Evolutionary conservation across 2,888 invertebrate genomes (phyloP).

Genomic region (Andrena marginata): DNA sequence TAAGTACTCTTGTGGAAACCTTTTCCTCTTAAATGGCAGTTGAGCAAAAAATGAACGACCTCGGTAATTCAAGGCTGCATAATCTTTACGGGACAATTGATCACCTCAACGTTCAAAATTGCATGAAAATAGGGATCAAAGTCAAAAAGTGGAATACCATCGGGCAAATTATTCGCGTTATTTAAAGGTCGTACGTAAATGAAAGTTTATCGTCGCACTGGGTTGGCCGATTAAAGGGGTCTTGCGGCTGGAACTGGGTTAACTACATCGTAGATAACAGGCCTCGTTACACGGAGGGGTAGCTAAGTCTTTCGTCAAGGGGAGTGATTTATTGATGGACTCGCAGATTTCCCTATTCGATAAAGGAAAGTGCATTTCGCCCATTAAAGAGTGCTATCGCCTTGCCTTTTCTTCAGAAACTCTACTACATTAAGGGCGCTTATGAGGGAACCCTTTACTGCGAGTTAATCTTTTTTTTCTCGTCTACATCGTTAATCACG

Average conservation of each 20-base stretch:
- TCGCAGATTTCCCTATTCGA: slow-evolving; percentile 48
- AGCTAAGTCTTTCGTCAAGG: slow-evolving; percentile 51
- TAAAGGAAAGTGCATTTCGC: slow-evolving; percentile 51
- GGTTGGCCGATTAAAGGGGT: slow-evolving; percentile 41
- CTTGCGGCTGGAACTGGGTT: slow-evolving; percentile 59
- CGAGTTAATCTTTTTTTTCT: slow-evolving; percentile 8
- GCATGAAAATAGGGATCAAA: neutral
- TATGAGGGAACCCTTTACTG: slow-evolving; percentile 9
- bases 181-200: slow-evolving; percentile 46
- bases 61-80: no score
- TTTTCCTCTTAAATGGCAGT: no score
- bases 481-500: neutral
- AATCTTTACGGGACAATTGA: neutral
- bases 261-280: slow-evolving; percentile 63
- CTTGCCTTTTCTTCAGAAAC: slow-evolving; percentile 23
- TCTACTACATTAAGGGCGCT: slow-evolving; percentile 26
- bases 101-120: neutral
- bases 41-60: no score
- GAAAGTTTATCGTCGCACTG: slow-evolving; percentile 40
- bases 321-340: slow-evolving; percentile 53
- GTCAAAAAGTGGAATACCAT: neutral
- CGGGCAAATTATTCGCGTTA: slow-evolving; percentile 23
- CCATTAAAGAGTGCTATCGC: slow-evolving; percentile 28
- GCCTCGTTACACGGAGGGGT: slow-evolving; percentile 53
- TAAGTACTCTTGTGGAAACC: no score